Evolutionary conservation across 2,113 vertebrate species (phyloP), one percentile per base, ranked within the genome.

Genomic region (Bubalus kerabau): DNA sequence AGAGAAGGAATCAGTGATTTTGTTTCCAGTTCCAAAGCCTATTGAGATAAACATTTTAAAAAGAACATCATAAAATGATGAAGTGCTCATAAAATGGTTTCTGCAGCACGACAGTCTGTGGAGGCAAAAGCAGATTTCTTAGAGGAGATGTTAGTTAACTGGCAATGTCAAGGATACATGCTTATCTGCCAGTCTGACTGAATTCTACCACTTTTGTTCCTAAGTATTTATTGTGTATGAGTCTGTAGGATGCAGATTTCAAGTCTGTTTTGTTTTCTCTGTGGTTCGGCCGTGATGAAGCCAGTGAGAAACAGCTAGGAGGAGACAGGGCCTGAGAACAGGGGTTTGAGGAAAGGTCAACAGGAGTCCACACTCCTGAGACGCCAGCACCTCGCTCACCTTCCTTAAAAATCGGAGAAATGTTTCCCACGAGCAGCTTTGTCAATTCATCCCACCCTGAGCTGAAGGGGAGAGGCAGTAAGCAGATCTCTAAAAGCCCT

Each of bases 21-120:
- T 86, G 82, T 86, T 93, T 82, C 40, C 40, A 74, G 57, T 67
- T 67, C 52, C 86, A 76, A 94, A 84, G 12, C n/a, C 78, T 76
- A 56, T 7, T 24, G 88, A 92, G n/a, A 94, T 32, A 90, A 83
- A 81, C 91, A 64, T 93, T 93, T 82, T 88, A 36, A 89, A 95
- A 88, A 96, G 74, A 96, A 90, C 93, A 84, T 59, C 82, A 23
- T 23, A 87, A 93, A 95, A 90, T 46, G 83, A 87, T 21, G 54
- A 62, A 78, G 54, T 14, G 50, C 43, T 24, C 62, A 90, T 84
- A 82, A 90, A 84, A 91, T 28, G 82, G 15, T 76, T 93, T 90
- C 93, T 62, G 90, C 56, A 67, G 60, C 50, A 76, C 13, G 1
- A 78, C 50, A 5, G 36, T 71, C 88, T 36, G 28, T 2, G 15